Base-by-base conservation (phyloP, 2,888 invertebrate genomes). In the Ptychoptera contaminata region DNA sequence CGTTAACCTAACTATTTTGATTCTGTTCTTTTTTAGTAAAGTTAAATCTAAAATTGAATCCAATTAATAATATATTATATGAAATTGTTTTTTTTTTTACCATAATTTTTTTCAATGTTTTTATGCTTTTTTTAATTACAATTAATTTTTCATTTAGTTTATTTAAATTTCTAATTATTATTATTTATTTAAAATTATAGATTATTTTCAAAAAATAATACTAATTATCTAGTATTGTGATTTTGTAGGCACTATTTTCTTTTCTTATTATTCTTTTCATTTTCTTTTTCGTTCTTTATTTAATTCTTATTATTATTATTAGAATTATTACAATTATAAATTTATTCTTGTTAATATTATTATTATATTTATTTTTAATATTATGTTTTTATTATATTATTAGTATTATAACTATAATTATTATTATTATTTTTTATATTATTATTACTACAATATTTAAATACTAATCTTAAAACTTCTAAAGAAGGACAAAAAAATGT, bases 191-290 rank as follows among this genome's bases (percentile, higher is more conserved):
- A 32, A 32, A 32, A 23, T 23, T 23, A 23, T 23, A 5, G 7
- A 23, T 23, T 23, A 23, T 23, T 23, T 23, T 23, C 23, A 23
- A 23, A 23, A 23, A 23, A 32, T 32, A 36, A 49, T 50, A 50
- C 53, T 54, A 54, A 56, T 56, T 52, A 53, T 64, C 65, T 67
- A 67, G 58, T 66, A 66, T 67, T 65, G 65, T 65, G 62, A 62
- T 59, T 59, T 60, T 67, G 63, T 66, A 67, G 66, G 66, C 66
- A 66, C 66, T 66, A 50, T 49, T 49, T 49, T 47, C 45, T 47
- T 47, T 47, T 46, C 43, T 42, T 48, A n/a, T n/a, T n/a, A n/a
- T n/a, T 40, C 39, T 45, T 40, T 45, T 43, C 44, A 10, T 29
- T 40, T 34, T 44, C 16, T 23, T 30, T 30, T 40, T 12, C 37